Base-by-base conservation (phyloP, 2,888 invertebrate species). In the Ommatoiulus sabulosus region DNA sequence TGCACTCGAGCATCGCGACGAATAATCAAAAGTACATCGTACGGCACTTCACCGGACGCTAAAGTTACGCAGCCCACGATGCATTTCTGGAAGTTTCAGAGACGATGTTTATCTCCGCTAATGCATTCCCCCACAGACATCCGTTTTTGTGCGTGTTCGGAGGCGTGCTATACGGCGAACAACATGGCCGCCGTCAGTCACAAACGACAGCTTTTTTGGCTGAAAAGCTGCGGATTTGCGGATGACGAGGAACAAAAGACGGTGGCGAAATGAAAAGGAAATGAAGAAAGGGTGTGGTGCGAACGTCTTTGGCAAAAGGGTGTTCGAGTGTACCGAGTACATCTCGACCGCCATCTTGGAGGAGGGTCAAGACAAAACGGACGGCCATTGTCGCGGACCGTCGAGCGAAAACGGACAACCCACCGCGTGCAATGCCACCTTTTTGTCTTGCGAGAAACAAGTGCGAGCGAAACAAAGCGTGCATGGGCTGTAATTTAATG, bases 391-490 rank as follows among this genome's bases (percentile, higher is more conserved):
- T 72, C 72, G 72, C 10, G 72, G 72, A 72, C 72, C 20, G 72
- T 72, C 72, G 72, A 72, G 72, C 72, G 20, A 24, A 24, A 72
- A 72, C 72, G 72, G 72, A 72, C 72, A 24, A n/a, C 72, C 72
- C 72, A 72, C 72, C 72, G 15, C 46, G 46, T 46, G 46, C 46
- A 63, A 57, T 57, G 57, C 17, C 15, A 17, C 17, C 3, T 72
- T 72, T 72, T 24, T 72, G 72, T 72, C 72, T 72, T 0, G 72
- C 0, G 72, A 72, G 24, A 72, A 72, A 72, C 72, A 72, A 72
- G 72, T 72, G 72, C 72, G n/a, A 72, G 72, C 72, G 72, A 72
- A 72, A 72, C 72, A 72, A 72, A 72, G 72, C 72, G 72, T 72
- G 72, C 72, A 72, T 7, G 72, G 52, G 72, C 20, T n/a, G 20